A percentile compares a stretch with the other conserved stretches of the same genome.
Evolutionary conservation across 2,113 vertebrate species (phyloP).

Genomic region (Mastomys natalensis): DNA sequence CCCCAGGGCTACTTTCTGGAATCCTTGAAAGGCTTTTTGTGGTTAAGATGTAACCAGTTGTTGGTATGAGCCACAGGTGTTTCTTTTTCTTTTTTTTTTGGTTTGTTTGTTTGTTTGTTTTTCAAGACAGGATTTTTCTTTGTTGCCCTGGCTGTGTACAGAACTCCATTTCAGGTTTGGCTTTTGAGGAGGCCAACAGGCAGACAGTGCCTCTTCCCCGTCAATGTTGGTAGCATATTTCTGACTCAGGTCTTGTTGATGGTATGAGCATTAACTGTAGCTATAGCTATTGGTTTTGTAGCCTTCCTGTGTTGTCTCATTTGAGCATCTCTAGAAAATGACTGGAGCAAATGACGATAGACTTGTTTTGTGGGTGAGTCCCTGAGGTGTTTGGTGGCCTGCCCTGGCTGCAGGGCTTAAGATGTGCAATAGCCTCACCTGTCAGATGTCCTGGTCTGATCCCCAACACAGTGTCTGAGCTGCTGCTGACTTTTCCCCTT

Average conservation of each 20-base stretch:
- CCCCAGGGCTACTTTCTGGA: background rate
- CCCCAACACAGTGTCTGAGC: background rate
- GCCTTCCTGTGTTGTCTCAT: constrained; percentile 42
- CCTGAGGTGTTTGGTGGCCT: constrained; percentile 31
- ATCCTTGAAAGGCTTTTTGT: background rate
- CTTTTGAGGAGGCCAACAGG: constrained; percentile 36
- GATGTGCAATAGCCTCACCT: background rate
- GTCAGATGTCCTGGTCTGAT: constrained; percentile 17
- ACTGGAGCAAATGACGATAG: background rate
- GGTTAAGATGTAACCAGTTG: background rate
- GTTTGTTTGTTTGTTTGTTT: no score
- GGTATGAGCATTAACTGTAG: background rate
- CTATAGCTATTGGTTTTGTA: background rate
- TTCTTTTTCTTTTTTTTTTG: background rate
- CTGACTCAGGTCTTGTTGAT: background rate
- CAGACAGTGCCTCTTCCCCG: background rate
- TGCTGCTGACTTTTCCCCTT: background rate
- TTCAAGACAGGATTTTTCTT: background rate
- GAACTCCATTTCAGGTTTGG: background rate
- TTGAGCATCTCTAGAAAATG: constrained; percentile 44
- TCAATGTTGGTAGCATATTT: background rate
- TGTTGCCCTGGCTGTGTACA: background rate
- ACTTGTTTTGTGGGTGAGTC: constrained; percentile 35
- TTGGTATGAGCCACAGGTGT: background rate
- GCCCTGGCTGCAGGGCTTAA: background rate